phyloP scores from a whole-genome alignment of 2,888 invertebrate genomes.

The Hypselothyrea guttata region DNA sequence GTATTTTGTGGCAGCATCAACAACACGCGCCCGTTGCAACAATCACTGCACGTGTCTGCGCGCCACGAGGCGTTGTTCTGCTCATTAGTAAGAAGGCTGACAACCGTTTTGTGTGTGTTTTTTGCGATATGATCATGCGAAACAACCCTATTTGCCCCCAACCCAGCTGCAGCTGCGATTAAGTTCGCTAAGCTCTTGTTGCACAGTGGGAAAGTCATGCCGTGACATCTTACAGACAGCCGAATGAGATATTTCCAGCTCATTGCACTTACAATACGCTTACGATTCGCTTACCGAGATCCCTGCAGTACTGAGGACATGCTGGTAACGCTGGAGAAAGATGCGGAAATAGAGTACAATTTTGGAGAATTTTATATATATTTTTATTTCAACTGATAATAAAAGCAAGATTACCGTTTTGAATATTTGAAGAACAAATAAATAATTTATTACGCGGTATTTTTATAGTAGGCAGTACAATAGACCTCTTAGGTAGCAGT shows the following conservation, averaged over 20 bases:
- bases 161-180: slow-evolving; percentile 21
- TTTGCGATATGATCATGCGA: slow-evolving; percentile 60
- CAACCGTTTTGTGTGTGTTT: slow-evolving; percentile 56
- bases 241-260: slow-evolving; percentile 46
- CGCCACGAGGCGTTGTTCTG: slow-evolving; percentile 66
- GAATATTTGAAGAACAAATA: too few relatives aligned
- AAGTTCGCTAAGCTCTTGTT: slow-evolving; percentile 45
- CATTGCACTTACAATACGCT: slow-evolving; percentile 46
- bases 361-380: too few relatives aligned
- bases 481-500: too few relatives aligned
- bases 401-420: neutral
- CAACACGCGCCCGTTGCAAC: slow-evolving; percentile 27
- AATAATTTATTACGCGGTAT: too few relatives aligned
- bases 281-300: neutral
- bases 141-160: slow-evolving; percentile 24
- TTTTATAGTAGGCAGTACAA: too few relatives aligned
- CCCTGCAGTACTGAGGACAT: too few relatives aligned
- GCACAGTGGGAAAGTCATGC: slow-evolving; percentile 61
- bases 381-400: too few relatives aligned
- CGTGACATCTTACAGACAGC: slow-evolving; percentile 39
- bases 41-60: slow-evolving; percentile 66
- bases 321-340: too few relatives aligned
- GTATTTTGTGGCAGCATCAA: slow-evolving; percentile 13
- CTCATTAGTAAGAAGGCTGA: slow-evolving; percentile 70
- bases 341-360: too few relatives aligned